phyloP scores from a whole-genome alignment of 2,113 vertebrate genomes.

The Heterotis niloticus region DNA sequence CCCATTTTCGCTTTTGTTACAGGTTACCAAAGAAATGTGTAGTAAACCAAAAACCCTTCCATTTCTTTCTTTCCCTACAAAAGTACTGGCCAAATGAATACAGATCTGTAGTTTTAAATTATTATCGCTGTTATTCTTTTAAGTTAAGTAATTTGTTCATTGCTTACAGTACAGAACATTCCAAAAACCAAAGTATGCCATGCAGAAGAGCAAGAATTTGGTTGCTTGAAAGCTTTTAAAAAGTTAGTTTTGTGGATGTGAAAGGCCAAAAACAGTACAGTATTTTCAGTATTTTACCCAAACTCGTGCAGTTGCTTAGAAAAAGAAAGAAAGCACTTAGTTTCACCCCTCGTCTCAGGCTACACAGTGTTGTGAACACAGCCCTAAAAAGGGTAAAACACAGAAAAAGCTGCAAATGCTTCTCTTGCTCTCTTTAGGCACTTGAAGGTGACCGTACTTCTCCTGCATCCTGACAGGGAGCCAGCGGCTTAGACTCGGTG shows the following conservation, averaged over 20 bases:
- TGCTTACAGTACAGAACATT: conserved; percentile 65
- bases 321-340: conserved; percentile 57
- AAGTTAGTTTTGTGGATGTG: conserved; percentile 36
- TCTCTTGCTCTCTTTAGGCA: conserved; percentile 46
- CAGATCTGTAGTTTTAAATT: conserved; percentile 56
- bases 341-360: conserved; percentile 57
- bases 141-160: conserved; percentile 47
- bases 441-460: conserved; percentile 43
- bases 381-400: conserved; percentile 36
- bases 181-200: conserved; percentile 70
- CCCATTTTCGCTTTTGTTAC: conserved; percentile 72
- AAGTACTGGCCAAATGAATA: conserved; percentile 67
- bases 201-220: conserved; percentile 51
- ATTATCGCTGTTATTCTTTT: conserved; percentile 44
- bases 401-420: conserved; percentile 29
- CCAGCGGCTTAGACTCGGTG: conserved; percentile 34
- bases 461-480: conserved; percentile 34
- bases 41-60: conserved; percentile 76
- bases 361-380: conserved; percentile 58
- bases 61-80: conserved; percentile 47
- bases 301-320: conserved; percentile 53
- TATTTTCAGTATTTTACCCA: too few relatives aligned
- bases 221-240: conserved; percentile 53
- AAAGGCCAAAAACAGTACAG: conserved; percentile 57
- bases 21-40: conserved; percentile 78